Base-by-base conservation (phyloP, 2,113 vertebrate species). In the Oncorhynchus clarkii region DNA sequence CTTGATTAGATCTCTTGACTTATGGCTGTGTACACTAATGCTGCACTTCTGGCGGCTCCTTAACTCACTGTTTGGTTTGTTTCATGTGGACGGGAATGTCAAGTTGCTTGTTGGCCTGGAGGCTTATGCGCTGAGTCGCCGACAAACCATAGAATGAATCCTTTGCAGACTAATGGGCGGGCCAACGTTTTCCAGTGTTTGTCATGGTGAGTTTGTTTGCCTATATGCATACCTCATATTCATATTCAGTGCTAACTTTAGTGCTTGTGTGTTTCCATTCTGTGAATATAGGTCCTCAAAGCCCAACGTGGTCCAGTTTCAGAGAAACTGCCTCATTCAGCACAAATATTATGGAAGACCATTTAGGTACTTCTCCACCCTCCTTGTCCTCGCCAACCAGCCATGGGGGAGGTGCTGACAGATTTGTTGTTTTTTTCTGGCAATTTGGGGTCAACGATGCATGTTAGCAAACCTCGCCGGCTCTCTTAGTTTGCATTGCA, bases 401-500 rank as follows among this genome's bases (percentile, higher is more conserved):
- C 6, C 31, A 71, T 24, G 0, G 74, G 72, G 51, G 18, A 22
- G 18, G 39, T 73, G 70, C 6, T n/a, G 67, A 14, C 27, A 70
- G 48, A 74, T 66, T 78, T 77, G 80, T 74, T 59, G 71, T 73
- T 78, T 66, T 82, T 87, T 82, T 84, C 71, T 85, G 77, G 64
- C 70, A 84, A 27, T 83, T 81, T 75, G 78, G 71, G 80, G 80
- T 86, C 84, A 81, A 24, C 29, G 22, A 75, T 79, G 80, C 71
- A 75, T 45, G 62, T 71, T 84, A 83, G 80, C 86, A 86, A 86
- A 86, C 78, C 70, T 78, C 65, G 45, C 48, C 6, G 9, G 57
- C 74, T 74, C 76, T 81, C 78, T 83, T 72, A 54, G 16, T 78
- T 82, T 84, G 80, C 75, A 82, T 81, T 87, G 79, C 82, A 82